Base-by-base conservation (phyloP, 2,113 vertebrate species). In the Phalacrocorax aristotelis region DNA sequence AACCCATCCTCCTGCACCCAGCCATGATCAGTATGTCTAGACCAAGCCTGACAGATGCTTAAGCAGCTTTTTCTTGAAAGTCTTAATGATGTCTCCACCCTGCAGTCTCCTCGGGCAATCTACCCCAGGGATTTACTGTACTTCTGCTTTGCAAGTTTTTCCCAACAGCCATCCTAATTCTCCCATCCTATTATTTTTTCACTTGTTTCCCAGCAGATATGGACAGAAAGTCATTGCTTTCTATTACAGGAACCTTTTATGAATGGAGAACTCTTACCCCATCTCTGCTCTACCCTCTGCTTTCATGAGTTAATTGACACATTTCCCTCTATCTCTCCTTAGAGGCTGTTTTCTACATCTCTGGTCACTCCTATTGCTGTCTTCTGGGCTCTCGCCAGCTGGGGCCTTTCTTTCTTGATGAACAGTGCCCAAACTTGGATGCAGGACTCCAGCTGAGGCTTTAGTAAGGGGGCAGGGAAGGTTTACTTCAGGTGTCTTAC, bases 341-440 rank as follows among this genome's bases (percentile, higher is more conserved):
- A n/a, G 60, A 40, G 44, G 20, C 32, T 60, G 19, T 44, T 86
- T 76, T 52, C 34, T 58, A 2, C 1, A 1, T 48, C 74, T 69
- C 52, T 83, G 78, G 61, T 85, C 84, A 57, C 40, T 94, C 52
- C 32, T 74, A 2, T 23, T 75, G 55, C 77, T 94, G 44, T 65
- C 79, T 66, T 76, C 66, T 88, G 85, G 74, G 40, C 49, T 86
- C 71, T 76, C 0, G 4, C 79, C 58, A 83, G 52, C 4, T 44
- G 61, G 7, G 61, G 49, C 92, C 58, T 69, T 65, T 44, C 78
- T 46, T 7, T 29, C n/a, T 21, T 54, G 75, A 44, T 15, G 94
- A 96, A 44, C 81, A 40, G 23, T 78, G 84, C 49, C 91, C 91
- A 93, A 64, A 95, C n/a, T 69, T 92, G 90, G 91, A 22, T 14